Evolutionary conservation across 2,113 vertebrate genomes (phyloP).

Genomic region (Apaloderma vittatum): DNA sequence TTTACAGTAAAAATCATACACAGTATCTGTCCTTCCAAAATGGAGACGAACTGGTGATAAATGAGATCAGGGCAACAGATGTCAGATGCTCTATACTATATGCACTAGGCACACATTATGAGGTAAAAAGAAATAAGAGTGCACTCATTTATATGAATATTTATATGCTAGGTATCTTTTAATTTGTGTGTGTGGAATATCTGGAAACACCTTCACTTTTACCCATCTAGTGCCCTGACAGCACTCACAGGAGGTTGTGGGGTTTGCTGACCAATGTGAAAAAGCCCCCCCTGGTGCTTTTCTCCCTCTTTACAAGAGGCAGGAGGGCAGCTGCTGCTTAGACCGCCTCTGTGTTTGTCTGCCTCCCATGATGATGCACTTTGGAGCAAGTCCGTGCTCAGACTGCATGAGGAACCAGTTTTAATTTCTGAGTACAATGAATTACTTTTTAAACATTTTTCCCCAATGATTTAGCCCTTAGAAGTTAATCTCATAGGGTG

Average conservation of each 20-base stretch:
- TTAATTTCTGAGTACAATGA: background rate
- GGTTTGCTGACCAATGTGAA: background rate
- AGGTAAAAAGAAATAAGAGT: background rate
- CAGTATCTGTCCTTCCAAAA: slow-evolving; percentile 19
- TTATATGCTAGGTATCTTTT: background rate
- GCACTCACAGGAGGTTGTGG: background rate
- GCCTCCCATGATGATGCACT: background rate
- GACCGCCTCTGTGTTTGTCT: background rate
- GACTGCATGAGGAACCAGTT: background rate
- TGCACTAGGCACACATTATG: background rate
- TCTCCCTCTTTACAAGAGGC: background rate
- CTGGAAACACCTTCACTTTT: background rate
- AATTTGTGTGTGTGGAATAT: background rate
- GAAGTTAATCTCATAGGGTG: background rate
- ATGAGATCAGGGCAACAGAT: slow-evolving; percentile 30
- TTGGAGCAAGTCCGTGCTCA: background rate
- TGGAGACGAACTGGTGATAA: slow-evolving; percentile 29
- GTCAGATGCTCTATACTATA: slow-evolving; percentile 21
- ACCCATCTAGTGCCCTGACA: accelerated
- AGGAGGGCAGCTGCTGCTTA: background rate
- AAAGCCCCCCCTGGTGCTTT: background rate
- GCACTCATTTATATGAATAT: background rate
- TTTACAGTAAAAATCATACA: slow-evolving; percentile 56
- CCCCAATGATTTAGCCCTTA: background rate
- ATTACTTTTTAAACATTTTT: background rate